Conservation (phyloP, 2,888 invertebrate species). For the Meliscaeva auricollis region DNA sequence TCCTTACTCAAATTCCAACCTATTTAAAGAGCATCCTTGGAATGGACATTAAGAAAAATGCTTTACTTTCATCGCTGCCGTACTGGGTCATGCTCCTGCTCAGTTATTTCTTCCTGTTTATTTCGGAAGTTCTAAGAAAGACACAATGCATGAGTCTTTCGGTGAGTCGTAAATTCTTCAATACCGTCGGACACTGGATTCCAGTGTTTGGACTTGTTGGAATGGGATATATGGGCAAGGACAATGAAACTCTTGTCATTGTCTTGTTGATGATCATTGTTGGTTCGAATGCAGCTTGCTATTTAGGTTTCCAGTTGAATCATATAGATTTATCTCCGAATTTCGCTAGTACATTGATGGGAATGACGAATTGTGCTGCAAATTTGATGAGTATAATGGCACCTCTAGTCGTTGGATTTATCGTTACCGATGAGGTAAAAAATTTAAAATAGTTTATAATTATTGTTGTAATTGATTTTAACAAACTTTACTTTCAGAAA, state of each 20-base stretch:
- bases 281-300: conserved; percentile 90
- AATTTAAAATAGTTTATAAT: conserved; percentile 81
- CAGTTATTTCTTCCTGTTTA: conserved; percentile 84
- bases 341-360: conserved; percentile 93
- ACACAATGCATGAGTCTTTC: conserved; percentile 82
- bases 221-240: conserved; percentile 84
- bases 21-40: conserved; percentile 88
- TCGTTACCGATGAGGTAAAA: conserved; percentile 88
- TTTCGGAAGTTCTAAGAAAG: conserved; percentile 83
- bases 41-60: conserved; percentile 86
- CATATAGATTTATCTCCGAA: conserved; percentile 94
- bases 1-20: conserved; percentile 89
- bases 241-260: conserved; percentile 85
- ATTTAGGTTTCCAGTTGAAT: conserved; percentile 91
- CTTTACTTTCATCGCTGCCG: conserved; percentile 85
- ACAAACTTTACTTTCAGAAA: conserved; percentile 84
- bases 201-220: conserved; percentile 86
- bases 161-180: conserved; percentile 80
- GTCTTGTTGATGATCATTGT: conserved; percentile 89
- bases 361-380: conserved; percentile 85
- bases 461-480: conserved; percentile 86
- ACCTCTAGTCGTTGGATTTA: conserved; percentile 89
- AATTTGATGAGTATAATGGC: conserved; percentile 91
- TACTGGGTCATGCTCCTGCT: conserved; percentile 85
- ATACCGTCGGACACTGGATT: conserved; percentile 82